phyloP scores from a whole-genome alignment of 2,113 vertebrate genomes.

The Collichthys lucidus region DNA sequence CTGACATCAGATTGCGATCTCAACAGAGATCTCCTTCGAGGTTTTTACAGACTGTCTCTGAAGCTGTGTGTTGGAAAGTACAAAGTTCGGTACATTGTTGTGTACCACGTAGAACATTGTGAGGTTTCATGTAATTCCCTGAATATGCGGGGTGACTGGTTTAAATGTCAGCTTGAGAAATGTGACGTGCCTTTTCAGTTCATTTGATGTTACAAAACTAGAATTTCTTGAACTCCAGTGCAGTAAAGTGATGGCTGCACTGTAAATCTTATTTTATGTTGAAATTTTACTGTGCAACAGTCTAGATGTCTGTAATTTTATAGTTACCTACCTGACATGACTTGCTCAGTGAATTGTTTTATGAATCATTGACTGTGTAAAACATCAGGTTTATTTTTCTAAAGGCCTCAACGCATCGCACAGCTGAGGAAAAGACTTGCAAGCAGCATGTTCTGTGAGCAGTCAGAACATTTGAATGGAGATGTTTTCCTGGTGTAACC shows the following conservation, averaged over 20 bases:
- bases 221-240: conserved; percentile 19
- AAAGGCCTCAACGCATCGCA: conserved; percentile 30
- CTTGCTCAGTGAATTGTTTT: conserved; percentile 50
- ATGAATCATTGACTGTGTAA: conserved; percentile 26
- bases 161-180: conserved; percentile 57
- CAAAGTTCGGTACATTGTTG: conserved; percentile 18
- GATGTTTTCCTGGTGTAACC: background rate
- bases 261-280: conserved; percentile 45
- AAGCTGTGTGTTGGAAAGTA: conserved; percentile 16
- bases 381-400: conserved; percentile 61
- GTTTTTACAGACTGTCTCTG: conserved; percentile 12
- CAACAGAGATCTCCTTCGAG: background rate
- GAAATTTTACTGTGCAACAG: conserved; percentile 51
- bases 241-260: conserved; percentile 28
- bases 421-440: conserved; percentile 17
- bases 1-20: background rate
- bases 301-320: conserved; percentile 64
- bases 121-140: conserved; percentile 42
- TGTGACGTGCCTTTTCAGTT: conserved; percentile 77
- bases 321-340: conserved; percentile 46
- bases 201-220: conserved; percentile 41
- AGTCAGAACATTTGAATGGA: background rate
- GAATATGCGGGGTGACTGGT: conserved; percentile 41
- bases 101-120: conserved; percentile 49
- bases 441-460: background rate